Evolutionary conservation across 2,888 invertebrate species (phyloP), one percentile per base, ranked within the genome.

Genomic region (Eilema caniola): DNA sequence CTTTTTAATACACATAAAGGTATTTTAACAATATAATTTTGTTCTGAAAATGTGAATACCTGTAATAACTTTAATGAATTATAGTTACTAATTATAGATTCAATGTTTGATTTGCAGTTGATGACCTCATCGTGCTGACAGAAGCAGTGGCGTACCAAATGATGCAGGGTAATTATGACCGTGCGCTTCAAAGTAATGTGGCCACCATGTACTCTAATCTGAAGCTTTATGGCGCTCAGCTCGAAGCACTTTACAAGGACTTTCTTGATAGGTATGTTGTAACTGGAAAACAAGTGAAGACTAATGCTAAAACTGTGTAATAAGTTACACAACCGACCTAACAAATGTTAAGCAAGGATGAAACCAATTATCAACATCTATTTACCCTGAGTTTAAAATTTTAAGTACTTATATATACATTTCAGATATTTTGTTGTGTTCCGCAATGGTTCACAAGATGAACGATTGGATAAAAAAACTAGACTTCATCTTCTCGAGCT

Each of bases 401-500:
- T 24, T 57, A 33, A 62, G n/a, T 25, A 28, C 5, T 33, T 25
- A 11, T 16, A 2, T n/a, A 20, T 89, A 96, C 96, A 96, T 87
- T 98, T 97, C 92, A 96, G 97, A 87, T 95, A 93, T 85, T 98
- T 98, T 95, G 97, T 98, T 85, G 97, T 97, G 87, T 98, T 98
- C 92, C 97, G 98, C 85, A 98, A 98, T 95, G 98, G 98, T 85
- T 98, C 98, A 86, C 97, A 98, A 92, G 98, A 98, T 93, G 97
- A 98, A 91, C 96, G 97, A 90, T 95, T 99, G 86, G 98, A 98
- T 90, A 96, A 97, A 89, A 97, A 97, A 92, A 98, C 98, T 86
- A 96, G 98, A 92, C 96, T 98, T 88, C 97, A 98, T 92, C 96
- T 99, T 86, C 97, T 99, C 90, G 98, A 99, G 95, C 96, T 99